Conservation (phyloP, 2,113 vertebrate genomes). For the Natator depressus region DNA sequence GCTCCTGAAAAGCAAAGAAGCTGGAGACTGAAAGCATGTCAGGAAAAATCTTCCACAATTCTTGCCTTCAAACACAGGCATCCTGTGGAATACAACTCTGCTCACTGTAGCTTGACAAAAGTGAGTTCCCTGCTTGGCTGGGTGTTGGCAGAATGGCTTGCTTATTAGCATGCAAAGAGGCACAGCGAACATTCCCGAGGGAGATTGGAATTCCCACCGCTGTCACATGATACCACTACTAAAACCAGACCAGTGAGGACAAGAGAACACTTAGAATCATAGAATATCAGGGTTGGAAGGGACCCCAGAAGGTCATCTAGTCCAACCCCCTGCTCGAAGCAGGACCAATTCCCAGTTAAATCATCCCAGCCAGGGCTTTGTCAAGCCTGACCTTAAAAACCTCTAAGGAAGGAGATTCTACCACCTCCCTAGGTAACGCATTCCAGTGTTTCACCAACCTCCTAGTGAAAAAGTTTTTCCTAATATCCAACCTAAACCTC, state of each 20-base stretch:
- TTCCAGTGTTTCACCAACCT: no score
- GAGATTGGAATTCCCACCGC: background rate
- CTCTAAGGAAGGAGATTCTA: no score
- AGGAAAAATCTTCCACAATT: background rate
- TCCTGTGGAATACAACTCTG: no score
- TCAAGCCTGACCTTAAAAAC: no score
- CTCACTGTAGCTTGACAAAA: background rate
- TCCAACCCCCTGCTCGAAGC: no score
- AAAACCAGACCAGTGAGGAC: background rate
- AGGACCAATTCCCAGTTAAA: no score
- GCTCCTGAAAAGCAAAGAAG: background rate
- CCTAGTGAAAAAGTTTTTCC: no score
- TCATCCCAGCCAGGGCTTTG: no score
- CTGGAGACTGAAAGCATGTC: background rate
- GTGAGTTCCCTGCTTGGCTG: background rate
- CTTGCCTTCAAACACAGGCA: background rate
- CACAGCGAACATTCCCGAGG: background rate
- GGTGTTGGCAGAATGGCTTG: background rate
- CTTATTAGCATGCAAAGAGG: background rate
- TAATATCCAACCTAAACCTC: no score
- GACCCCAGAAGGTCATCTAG: no score
- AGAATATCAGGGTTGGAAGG: no score
- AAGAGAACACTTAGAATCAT: background rate
- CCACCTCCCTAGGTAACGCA: no score
- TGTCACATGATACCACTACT: background rate